phyloP scores from a whole-genome alignment of 35 echinoderm and acorn worm species.

The Lytechinus pictus region DNA sequence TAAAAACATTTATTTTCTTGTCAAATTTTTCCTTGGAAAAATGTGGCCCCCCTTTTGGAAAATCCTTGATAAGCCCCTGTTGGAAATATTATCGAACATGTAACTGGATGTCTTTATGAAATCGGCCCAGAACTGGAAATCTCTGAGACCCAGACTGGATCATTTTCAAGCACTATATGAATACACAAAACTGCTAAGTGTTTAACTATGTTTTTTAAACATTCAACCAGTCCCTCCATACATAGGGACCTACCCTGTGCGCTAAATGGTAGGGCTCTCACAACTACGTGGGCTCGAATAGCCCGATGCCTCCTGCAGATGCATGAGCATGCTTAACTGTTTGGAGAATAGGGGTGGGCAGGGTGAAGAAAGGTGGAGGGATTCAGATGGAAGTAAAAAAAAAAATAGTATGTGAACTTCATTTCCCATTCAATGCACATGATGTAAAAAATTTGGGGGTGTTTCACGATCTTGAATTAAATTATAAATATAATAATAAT shows the following conservation, averaged over 20 bases:
- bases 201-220: conserved; percentile 12
- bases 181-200: too few species aligned
- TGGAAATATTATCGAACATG: too few species aligned
- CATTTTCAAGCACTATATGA: too few species aligned
- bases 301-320: conserved; percentile 97
- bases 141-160: too few species aligned
- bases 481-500: too few species aligned
- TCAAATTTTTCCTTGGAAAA: too few species aligned
- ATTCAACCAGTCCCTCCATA: conserved; percentile 31
- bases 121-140: too few species aligned
- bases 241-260: conserved; percentile 43
- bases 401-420: not conserved
- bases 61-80: too few species aligned
- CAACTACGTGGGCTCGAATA: conserved; percentile 98
- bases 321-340: conserved; percentile 99
- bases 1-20: too few species aligned
- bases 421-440: not conserved
- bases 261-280: conserved; percentile 86
- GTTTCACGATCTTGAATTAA: not conserved
- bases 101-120: too few species aligned
- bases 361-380: conserved; percentile 23
- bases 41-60: too few species aligned
- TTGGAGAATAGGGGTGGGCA: conserved; percentile 38
- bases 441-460: not conserved
- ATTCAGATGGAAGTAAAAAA: conserved; percentile 23